phyloP scores from a whole-genome alignment of 2,888 invertebrate species.

The Acanthosepion esculentum region DNA sequence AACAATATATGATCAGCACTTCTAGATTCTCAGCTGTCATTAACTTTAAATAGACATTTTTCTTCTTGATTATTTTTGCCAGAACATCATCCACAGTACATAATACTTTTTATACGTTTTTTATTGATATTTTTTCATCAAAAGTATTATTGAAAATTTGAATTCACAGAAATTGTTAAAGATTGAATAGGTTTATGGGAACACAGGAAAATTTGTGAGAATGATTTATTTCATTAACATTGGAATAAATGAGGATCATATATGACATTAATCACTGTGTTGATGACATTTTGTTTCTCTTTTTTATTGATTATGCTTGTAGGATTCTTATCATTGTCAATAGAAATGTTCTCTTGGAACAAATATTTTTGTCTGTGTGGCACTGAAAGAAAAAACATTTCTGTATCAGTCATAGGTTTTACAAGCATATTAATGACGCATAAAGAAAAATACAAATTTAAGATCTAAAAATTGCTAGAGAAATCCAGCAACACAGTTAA shows the following conservation, averaged over 20 bases:
- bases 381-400: not conserved
- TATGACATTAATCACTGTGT: not conserved
- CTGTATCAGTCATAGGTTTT: not conserved
- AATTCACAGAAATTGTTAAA: not conserved
- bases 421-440: not conserved
- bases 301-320: not conserved
- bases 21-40: no score
- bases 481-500: no score
- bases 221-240: not conserved
- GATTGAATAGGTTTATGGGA: not conserved
- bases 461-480: no score
- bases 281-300: not conserved
- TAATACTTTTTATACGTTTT: no score
- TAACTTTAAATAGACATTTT: no score
- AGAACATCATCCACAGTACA: no score
- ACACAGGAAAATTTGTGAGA: not conserved
- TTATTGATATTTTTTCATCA: no score
- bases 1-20: no score
- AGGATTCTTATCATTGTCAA: not conserved
- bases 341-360: not conserved
- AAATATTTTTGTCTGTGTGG: not conserved
- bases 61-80: no score
- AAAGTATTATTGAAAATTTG: not conserved
- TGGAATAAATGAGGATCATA: not conserved
- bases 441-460: no score